Conservation (phyloP, 2,797 vertebrate species). For the Pristis pectinata region DNA sequence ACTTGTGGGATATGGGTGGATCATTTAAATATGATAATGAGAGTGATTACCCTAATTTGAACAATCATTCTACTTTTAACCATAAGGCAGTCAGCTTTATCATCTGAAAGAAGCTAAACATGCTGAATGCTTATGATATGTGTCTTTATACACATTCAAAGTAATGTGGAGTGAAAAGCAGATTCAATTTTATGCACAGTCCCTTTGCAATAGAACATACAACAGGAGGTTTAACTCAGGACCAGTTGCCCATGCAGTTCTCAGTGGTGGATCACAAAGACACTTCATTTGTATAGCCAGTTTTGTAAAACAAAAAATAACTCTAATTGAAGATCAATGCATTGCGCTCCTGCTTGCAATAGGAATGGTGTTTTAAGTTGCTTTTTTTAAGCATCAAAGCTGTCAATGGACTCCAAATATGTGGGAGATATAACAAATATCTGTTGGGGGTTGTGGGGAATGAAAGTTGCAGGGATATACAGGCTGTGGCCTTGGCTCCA, state of each 20-base stretch:
- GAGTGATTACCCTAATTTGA: too few species aligned
- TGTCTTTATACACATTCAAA: background rate
- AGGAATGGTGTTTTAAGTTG: background rate
- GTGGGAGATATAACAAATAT: background rate
- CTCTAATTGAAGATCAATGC: background rate
- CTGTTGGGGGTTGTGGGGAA: background rate
- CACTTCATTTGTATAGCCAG: background rate
- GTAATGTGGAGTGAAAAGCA: background rate
- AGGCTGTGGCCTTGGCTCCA: too few species aligned
- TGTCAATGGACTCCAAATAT: background rate
- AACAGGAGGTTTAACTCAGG: background rate
- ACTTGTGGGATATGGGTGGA: too few species aligned
- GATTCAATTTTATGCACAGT: background rate
- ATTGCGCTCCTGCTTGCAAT: background rate
- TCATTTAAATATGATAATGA: too few species aligned
- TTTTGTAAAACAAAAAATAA: background rate
- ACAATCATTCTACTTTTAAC: too few species aligned
- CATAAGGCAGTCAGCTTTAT: too few species aligned
- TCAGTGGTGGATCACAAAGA: background rate
- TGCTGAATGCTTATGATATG: too few species aligned
- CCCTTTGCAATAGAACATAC: background rate
- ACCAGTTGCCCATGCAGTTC: background rate
- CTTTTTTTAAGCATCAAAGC: background rate
- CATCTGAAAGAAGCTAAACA: too few species aligned
- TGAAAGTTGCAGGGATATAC: background rate